A percentile compares a stretch with the other conserved stretches of the same genome.
Evolutionary conservation across 2,113 vertebrate genomes (phyloP).

Genomic region (Malurus cyaneus): DNA sequence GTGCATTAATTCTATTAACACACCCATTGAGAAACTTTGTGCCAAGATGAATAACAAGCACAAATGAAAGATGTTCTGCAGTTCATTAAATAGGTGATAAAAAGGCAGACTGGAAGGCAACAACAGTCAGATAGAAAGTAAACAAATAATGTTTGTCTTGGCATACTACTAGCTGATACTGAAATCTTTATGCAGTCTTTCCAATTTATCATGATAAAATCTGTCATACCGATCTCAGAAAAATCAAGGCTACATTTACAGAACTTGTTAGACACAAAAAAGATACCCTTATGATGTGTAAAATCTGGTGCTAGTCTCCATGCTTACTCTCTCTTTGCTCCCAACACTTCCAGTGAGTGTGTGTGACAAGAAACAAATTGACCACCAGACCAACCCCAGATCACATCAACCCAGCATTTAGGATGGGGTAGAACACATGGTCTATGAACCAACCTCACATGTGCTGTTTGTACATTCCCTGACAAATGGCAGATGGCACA

Average conservation of each 20-base stretch:
- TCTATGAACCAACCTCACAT: neutral
- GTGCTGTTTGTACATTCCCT: neutral
- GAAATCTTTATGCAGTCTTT: neutral
- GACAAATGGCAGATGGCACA: neutral
- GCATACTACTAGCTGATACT: neutral
- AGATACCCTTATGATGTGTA: neutral
- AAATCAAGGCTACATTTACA: neutral
- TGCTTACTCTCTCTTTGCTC: neutral
- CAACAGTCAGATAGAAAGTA: neutral
- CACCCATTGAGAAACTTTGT: neutral
- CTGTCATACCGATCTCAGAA: neutral
- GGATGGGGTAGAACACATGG: neutral
- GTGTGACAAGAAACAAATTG: neutral
- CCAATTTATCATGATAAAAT: neutral
- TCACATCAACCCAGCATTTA: neutral
- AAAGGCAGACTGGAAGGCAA: neutral
- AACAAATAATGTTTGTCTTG: slow-evolving; percentile 1
- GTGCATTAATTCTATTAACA: slow-evolving; percentile 27
- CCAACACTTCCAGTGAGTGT: neutral
- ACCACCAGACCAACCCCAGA: neutral
- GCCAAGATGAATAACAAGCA: neutral
- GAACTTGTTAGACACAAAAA: neutral
- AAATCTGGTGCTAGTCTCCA: neutral
- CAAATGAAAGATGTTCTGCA: neutral
- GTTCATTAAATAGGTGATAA: slow-evolving; percentile 25